Conservation (phyloP, 2,888 invertebrate species). For the Sicus ferrugineus region DNA sequence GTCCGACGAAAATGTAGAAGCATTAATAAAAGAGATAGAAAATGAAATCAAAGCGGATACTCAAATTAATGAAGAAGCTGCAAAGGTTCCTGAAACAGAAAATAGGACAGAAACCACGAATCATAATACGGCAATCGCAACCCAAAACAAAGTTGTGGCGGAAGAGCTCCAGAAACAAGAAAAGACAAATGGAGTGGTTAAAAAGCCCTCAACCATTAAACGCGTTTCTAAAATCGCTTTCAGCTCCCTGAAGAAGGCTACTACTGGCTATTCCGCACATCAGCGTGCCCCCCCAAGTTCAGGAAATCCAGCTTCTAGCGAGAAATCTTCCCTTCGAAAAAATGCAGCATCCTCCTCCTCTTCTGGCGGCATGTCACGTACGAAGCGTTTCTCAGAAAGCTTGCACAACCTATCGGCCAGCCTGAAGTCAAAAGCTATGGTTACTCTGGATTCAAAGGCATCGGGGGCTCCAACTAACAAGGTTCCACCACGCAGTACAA, state of each 20-base stretch:
- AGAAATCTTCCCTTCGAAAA: constrained; percentile 15
- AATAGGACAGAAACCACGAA: background rate
- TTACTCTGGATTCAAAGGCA: constrained; percentile 24
- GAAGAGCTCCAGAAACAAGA: constrained; percentile 5
- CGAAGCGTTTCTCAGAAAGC: constrained; percentile 38
- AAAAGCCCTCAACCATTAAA: background rate
- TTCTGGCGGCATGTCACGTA: constrained; percentile 27
- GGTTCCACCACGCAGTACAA: constrained; percentile 18
- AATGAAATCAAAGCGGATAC: constrained; percentile 25
- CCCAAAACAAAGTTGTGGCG: background rate
- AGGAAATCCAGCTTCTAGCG: constrained; percentile 16
- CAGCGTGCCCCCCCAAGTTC: constrained; percentile 12
- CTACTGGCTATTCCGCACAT: background rate
- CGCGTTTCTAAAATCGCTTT: constrained; percentile 11
- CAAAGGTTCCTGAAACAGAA: background rate
- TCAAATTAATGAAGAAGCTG: background rate
- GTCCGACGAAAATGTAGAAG: background rate
- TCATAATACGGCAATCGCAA: background rate
- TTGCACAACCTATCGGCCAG: constrained; percentile 33
- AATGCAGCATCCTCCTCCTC: constrained; percentile 7
- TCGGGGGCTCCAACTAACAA: background rate
- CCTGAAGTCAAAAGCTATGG: constrained; percentile 30
- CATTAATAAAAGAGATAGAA: constrained; percentile 15
- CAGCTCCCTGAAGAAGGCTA: constrained; percentile 6
- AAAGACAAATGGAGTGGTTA: background rate